These are phyloP conservation scores for Columba livia DNA, from an alignment of 2,113 vertebrate genomes.

Conservation along the genomic window DNA sequence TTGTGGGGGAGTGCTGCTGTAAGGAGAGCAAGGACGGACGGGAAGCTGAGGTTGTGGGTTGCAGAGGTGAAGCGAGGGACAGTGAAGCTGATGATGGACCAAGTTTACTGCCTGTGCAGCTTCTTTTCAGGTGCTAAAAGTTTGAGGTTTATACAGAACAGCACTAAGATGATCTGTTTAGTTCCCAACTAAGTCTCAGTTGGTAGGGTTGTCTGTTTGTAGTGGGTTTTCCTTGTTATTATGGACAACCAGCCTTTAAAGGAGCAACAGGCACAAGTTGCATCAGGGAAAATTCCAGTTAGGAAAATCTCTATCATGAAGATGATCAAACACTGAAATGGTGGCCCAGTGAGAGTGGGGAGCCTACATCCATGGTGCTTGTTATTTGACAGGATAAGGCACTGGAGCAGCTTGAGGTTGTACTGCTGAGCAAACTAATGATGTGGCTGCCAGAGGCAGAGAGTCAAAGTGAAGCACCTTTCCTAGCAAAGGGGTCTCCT, in stretches of 20 bases:
- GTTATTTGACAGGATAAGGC: not conserved
- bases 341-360: no score
- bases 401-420: not conserved
- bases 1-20: not conserved
- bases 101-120: not conserved
- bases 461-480: not conserved
- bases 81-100: not conserved
- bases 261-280: not conserved
- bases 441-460: not conserved
- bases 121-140: not conserved
- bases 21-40: no score
- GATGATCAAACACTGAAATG: accelerated
- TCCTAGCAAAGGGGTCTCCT: not conserved
- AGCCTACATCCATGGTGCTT: not conserved
- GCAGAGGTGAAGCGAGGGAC: not conserved
- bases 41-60: not conserved
- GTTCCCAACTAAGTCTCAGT: not conserved
- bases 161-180: not conserved
- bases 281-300: not conserved
- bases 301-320: accelerated
- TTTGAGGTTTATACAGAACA: not conserved
- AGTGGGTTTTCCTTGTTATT: not conserved
- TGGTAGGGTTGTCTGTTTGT: not conserved
- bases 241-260: not conserved
- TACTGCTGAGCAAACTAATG: not conserved